Percentiles rank a stretch among this genome's conserved stretches.
Conservation (phyloP, 2,113 vertebrate species). For the Semicossyphus pulcher region DNA sequence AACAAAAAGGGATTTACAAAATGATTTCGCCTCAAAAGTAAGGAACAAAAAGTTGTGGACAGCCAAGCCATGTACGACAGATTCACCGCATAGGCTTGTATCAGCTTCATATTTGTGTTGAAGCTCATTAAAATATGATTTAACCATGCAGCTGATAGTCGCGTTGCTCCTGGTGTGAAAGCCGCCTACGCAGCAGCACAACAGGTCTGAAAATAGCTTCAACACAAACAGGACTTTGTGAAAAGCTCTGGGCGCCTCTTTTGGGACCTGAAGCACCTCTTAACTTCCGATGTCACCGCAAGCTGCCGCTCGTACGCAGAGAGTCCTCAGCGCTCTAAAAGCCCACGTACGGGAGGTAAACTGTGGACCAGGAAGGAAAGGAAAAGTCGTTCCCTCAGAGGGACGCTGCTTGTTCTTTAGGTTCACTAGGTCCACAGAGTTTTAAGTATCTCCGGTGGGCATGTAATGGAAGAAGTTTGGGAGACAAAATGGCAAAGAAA, state of each 20-base stretch:
- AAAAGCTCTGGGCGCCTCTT: conserved; percentile 42
- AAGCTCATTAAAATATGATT: no score
- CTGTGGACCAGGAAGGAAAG: conserved; percentile 9
- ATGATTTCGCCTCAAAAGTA: background rate
- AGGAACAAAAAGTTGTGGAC: background rate
- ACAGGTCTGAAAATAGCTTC: conserved; percentile 48
- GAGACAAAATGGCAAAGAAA: conserved; percentile 41
- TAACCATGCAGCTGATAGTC: no score
- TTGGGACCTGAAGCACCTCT: conserved; percentile 66
- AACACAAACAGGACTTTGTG: conserved; percentile 52
- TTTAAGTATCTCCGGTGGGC: conserved; percentile 32
- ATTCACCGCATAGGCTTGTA: background rate
- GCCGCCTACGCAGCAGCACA: conserved; percentile 15
- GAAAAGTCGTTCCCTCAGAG: background rate
- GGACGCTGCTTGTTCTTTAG: conserved; percentile 20
- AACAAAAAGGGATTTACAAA: background rate
- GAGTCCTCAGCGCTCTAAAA: conserved; percentile 37
- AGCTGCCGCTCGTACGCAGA: conserved; percentile 37
- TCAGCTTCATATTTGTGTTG: background rate
- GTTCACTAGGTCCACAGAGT: conserved; percentile 35
- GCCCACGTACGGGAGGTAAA: conserved; percentile 14
- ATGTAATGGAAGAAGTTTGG: conserved; percentile 46
- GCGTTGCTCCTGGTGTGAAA: conserved; percentile 12
- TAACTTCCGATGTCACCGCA: conserved; percentile 57
- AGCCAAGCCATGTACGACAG: background rate